phyloP scores from a whole-genome alignment of 35 echinoderm and acorn worm genomes.

The Ophioderma brevispina region DNA sequence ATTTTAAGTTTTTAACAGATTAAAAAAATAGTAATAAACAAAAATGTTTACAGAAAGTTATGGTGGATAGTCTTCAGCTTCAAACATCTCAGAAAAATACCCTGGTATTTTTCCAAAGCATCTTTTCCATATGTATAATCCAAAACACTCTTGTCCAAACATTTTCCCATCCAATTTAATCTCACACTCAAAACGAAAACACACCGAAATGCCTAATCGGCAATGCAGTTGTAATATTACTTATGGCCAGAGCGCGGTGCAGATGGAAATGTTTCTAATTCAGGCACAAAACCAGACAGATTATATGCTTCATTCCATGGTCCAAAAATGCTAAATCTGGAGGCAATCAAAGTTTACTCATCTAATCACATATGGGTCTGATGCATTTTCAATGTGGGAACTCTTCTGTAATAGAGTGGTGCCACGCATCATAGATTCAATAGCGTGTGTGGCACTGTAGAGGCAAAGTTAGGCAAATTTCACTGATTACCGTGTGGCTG shows the following conservation, averaged over 20 bases:
- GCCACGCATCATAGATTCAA: background rate
- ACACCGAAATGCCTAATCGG: too few species aligned
- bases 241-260: too few species aligned
- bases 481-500: background rate
- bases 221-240: too few species aligned
- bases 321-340: background rate
- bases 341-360: background rate
- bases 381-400: background rate
- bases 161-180: background rate
- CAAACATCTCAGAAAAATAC: too few species aligned
- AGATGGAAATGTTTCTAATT: background rate
- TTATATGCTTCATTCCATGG: background rate
- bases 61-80: too few species aligned
- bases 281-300: background rate
- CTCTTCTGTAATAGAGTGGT: background rate
- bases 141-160: background rate
- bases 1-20: too few species aligned
- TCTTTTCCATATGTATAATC: too few species aligned
- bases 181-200: background rate
- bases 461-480: background rate
- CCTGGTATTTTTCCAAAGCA: too few species aligned
- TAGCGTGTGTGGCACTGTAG: too few species aligned
- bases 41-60: too few species aligned
- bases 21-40: too few species aligned
- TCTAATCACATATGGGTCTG: background rate